These are phyloP conservation scores for Cataglyphis altisquamis DNA, from an alignment of 2,888 invertebrate species.

Conservation along the genomic window DNA sequence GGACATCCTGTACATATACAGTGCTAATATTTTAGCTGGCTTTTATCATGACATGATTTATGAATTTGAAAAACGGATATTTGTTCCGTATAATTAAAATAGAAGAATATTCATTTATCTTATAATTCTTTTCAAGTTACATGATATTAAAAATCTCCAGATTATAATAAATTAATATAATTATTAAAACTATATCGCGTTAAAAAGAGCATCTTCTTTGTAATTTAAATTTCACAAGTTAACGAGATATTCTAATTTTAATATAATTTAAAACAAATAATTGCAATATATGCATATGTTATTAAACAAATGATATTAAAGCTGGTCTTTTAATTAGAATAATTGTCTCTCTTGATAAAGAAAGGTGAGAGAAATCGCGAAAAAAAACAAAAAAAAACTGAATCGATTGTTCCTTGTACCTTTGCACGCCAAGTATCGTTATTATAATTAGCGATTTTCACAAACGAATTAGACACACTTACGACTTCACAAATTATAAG, in stretches of 20 bases:
- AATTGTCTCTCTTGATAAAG: slow-evolving; percentile 5
- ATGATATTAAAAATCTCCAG: background rate
- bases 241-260: background rate
- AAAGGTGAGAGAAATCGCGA: slow-evolving; percentile 21
- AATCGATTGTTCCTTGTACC: background rate
- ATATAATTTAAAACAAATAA: too few species aligned
- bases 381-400: background rate
- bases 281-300: background rate
- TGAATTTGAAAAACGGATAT: background rate
- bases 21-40: background rate
- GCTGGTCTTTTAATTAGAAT: background rate
- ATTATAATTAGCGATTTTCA: slow-evolving; percentile 37
- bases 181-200: background rate
- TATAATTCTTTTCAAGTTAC: background rate
- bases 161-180: background rate
- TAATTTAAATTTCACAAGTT: background rate
- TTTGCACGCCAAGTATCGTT: background rate
- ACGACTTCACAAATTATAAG: slow-evolving; percentile 32
- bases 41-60: background rate
- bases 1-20: too few species aligned
- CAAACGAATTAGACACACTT: slow-evolving; percentile 41
- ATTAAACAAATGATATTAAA: slow-evolving; percentile 3
- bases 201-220: background rate
- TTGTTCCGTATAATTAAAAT: background rate
- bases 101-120: background rate